Evolutionary conservation across 2,888 invertebrate genomes (phyloP), one percentile per base, ranked within the genome.

Genomic region (Gymnosoma rotundatum): DNA sequence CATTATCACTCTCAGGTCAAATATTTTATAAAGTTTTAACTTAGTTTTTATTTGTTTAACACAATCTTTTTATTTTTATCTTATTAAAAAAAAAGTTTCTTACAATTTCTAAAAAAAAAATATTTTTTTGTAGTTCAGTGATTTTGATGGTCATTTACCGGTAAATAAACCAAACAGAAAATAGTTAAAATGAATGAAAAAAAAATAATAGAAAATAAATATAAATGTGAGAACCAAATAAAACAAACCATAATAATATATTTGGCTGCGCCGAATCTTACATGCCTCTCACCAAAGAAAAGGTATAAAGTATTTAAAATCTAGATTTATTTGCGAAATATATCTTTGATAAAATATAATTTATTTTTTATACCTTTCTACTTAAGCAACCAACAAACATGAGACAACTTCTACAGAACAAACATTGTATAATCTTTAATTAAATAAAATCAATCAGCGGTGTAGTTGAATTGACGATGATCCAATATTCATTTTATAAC

Each of bases 111-210:
- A 54, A 69, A 58, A 64, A 74, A 78, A 64, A 81, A 48, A 70
- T 81, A 18, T 54, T 70, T 72, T 61, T 83, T 79, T 74, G 70
- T 75, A 78, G 81, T 79, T 86, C 81, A 86, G 45, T 85, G 86
- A 79, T 79, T 86, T 86, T 78, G 63, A 86, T 84, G 81, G 69
- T 54, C 78, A 67, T 78, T 73, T 78, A 66, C 25, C 64, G 78
- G 72, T 60, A 78, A 63, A 69, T 45, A 45, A 61, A 48, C 10
- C 5, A 63, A 63, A 32, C 4, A 69, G 25, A 25, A 56, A 10
- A 64, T 20, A 50, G 25, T 52, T 9, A 16, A 32, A 64, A 14
- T 60, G 14, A n/a, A 78, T 38, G 18, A 18, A 58, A 64, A 63
- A 7, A 16, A 32, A 36, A n/a, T 32, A 2, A 1, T 32, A 20